Base-by-base conservation (phyloP, 2,888 invertebrate species). In the Plagiodera versicolora region DNA sequence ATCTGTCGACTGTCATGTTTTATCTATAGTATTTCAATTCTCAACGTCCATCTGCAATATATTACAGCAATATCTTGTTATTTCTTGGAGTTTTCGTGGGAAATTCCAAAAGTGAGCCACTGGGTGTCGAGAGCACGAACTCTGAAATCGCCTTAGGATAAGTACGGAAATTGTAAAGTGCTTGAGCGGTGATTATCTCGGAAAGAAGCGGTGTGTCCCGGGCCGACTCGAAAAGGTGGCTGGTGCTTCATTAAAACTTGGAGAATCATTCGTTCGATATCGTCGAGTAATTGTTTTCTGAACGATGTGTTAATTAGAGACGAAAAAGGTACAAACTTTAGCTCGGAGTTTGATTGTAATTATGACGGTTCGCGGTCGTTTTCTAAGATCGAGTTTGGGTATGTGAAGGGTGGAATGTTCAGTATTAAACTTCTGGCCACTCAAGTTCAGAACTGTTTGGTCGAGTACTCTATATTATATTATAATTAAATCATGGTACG, bases 161-260 rank as follows among this genome's bases (percentile, higher is more conserved):
- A 39, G 14, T 10, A 39, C 11, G 39, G 39, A 39, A 39, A 39
- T 39, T 39, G 39, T 39, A n/a, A 11, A 39, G 39, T 11, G 14
- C 39, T 39, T 39, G 39, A 14, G 39, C n/a, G 39, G 39, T 39
- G 39, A 39, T 39, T 39, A 39, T 39, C 14, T 39, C 39, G 14
- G 39, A 39, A 39, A 39, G 39, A 39, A 39, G 39, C 4, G n/a
- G 52, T 32, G 19, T 52, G 19, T 35, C 52, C 32, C 39, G 52
- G 35, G 52, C 52, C 39, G 32, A 52, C 52, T 39, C 32, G 9
- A 28, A 20, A 39, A 55, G 6, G 48, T n/a, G 24, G 48, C 46
- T 16, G 30, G 30, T 56, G 56, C 61, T 60, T 61, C 61, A 64
- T 64, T 64, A 64, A 59, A 64, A 64, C 53, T 64, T 64, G 39